Percentiles rank a stretch among this genome's conserved stretches.
Conservation (phyloP, 2,888 invertebrate genomes). For the Gymnocheta viridis region DNA sequence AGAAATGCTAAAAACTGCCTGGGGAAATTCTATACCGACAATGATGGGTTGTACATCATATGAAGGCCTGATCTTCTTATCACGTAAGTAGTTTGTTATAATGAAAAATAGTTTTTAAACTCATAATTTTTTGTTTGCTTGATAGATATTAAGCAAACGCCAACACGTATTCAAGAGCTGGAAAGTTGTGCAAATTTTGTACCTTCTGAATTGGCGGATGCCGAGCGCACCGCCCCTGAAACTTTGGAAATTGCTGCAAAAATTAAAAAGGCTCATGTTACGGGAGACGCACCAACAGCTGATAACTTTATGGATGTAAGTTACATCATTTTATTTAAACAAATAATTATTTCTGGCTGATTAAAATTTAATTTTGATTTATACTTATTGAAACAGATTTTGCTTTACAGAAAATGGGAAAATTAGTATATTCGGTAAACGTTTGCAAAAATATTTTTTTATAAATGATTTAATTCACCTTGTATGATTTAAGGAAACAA, state of each 20-base stretch:
- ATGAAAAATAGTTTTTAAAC: neutral
- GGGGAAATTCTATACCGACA: conserved; percentile 80
- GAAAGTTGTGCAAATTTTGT: conserved; percentile 74
- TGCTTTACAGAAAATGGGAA: no score
- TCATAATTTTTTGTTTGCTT: neutral
- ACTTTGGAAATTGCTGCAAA: conserved; percentile 72
- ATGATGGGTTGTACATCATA: conserved; percentile 79
- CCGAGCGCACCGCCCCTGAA: conserved; percentile 72
- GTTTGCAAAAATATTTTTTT: no score
- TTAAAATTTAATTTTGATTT: no score
- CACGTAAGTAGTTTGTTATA: conserved; percentile 40
- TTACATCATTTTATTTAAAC: no score
- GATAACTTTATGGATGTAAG: conserved; percentile 78
- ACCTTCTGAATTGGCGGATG: conserved; percentile 75
- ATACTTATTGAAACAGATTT: no score
- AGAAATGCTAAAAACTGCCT: conserved; percentile 79
- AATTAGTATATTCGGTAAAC: no score
- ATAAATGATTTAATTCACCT: no score
- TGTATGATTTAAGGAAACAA: no score
- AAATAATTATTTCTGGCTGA: no score
- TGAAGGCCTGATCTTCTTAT: conserved; percentile 78
- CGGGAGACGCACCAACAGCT: conserved; percentile 74
- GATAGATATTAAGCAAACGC: conserved; percentile 73
- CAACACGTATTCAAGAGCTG: conserved; percentile 71
- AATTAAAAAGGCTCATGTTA: conserved; percentile 77